Evolutionary conservation across 2,113 vertebrate genomes (phyloP).

Genomic region (Oriolus oriolus): DNA sequence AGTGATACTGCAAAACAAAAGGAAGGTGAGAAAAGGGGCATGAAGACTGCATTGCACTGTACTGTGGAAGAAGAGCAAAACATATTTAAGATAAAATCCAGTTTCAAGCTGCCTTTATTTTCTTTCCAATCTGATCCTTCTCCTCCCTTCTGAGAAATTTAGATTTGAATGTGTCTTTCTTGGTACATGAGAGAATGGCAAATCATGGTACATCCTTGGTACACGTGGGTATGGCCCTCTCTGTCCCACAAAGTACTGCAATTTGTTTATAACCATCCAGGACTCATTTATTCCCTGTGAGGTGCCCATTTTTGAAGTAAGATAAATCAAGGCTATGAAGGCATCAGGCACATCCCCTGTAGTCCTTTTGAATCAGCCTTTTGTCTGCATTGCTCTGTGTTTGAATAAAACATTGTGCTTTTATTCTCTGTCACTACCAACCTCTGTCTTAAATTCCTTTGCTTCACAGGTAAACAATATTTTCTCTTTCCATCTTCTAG

Average conservation of each 20-base stretch:
- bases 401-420: neutral
- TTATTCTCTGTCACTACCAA: neutral
- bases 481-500: neutral
- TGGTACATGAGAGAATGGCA: neutral
- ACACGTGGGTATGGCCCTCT: neutral
- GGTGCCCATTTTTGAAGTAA: neutral
- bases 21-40: slow-evolving; percentile 2
- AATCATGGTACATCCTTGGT: neutral
- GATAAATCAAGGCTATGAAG: neutral
- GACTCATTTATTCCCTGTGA: neutral
- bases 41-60: neutral
- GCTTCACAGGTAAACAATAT: neutral
- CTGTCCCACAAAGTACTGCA: neutral
- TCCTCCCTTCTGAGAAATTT: neutral
- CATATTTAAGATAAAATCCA: neutral
- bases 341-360: neutral
- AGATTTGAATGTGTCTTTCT: neutral
- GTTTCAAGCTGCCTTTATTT: neutral
- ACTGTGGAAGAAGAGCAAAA: neutral
- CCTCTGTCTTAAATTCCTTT: neutral
- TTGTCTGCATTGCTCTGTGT: neutral
- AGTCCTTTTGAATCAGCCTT: neutral
- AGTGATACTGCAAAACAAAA: neutral
- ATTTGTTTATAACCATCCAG: neutral
- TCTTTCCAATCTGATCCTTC: neutral